Evolutionary conservation across 1,140 invertebrate genomes (phyloP).

Genomic region (Linepithema humile): DNA sequence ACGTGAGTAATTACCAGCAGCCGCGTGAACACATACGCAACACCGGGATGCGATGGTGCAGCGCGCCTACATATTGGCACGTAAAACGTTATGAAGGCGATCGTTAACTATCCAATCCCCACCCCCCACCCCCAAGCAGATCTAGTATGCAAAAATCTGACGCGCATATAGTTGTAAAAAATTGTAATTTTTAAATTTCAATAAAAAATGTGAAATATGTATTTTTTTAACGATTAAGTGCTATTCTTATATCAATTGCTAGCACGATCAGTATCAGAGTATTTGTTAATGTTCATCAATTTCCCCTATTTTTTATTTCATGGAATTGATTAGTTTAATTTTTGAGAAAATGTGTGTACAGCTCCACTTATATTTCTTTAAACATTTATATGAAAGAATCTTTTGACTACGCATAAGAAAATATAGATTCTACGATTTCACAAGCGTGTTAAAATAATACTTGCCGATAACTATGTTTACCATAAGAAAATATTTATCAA

Average conservation of each 20-base stretch:
- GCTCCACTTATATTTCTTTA: conserved; percentile 45
- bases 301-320: too few species aligned
- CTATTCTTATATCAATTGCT: background rate
- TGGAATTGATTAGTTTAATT: background rate
- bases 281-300: too few species aligned
- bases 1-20: conserved; percentile 63
- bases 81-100: conserved; percentile 42
- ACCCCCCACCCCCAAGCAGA: too few species aligned
- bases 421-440: background rate
- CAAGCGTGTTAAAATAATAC: too few species aligned
- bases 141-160: background rate
- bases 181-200: background rate
- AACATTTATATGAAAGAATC: conserved; percentile 34
- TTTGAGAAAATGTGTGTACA: background rate
- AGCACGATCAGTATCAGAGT: too few species aligned
- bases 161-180: background rate
- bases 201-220: background rate
- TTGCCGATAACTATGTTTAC: too few species aligned
- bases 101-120: conserved; percentile 11
- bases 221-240: background rate
- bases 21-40: conserved; percentile 23
- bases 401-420: conserved; percentile 36
- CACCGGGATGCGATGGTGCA: background rate
- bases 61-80: conserved; percentile 15
- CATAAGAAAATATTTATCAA: conserved; percentile 23